phyloP scores from a whole-genome alignment of 2,113 vertebrate genomes.

The Rhabdomys dilectus region DNA sequence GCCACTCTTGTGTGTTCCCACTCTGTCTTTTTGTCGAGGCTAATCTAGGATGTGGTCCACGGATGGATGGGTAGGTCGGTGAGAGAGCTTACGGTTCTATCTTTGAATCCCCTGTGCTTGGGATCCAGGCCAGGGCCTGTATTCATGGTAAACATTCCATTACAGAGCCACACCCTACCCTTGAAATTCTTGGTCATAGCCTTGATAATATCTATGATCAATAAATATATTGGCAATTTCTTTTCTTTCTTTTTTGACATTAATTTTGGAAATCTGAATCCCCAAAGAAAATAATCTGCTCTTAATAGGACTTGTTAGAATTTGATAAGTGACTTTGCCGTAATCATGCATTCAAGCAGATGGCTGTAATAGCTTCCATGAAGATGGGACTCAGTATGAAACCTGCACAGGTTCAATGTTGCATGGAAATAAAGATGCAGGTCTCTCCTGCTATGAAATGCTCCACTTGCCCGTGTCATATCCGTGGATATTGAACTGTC shows the following conservation, averaged over 20 bases:
- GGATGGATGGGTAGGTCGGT: not conserved
- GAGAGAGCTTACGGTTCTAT: not conserved
- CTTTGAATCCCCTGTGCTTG: not conserved
- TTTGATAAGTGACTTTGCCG: conserved; percentile 7
- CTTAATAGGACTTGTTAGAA: conserved; percentile 10
- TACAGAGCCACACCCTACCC: not conserved
- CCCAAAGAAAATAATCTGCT: not conserved
- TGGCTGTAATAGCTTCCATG: not conserved
- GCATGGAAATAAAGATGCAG: not conserved
- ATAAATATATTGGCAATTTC: not conserved
- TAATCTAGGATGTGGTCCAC: not conserved
- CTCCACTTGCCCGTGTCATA: not conserved
- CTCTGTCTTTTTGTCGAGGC: not conserved
- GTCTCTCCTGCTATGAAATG: not conserved
- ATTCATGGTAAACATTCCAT: not conserved
- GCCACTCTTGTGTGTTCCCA: not conserved
- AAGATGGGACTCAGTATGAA: not conserved
- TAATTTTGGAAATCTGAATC: conserved; percentile 54
- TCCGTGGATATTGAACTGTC: not conserved
- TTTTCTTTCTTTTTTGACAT: not conserved
- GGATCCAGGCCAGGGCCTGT: not conserved
- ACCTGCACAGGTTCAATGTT: not conserved
- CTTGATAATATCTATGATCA: conserved; percentile 9
- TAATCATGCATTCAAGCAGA: not conserved
- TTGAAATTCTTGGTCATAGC: not conserved